Conservation (phyloP, 2,888 invertebrate species). For the Alloscopus bannaensis region DNA sequence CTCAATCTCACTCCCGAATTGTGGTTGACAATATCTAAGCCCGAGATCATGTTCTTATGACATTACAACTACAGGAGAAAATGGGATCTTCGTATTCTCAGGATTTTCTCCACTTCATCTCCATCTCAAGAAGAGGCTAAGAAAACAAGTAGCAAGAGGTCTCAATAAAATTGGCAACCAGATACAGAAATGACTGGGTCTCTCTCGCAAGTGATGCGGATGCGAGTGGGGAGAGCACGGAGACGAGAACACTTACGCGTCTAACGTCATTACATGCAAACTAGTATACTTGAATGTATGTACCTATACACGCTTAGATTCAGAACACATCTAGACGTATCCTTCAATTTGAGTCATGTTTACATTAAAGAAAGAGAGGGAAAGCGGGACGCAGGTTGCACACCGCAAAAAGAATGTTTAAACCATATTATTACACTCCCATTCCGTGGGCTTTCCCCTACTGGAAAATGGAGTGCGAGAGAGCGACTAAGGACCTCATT, state of each 20-base stretch:
- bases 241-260: too few species aligned
- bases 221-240: not conserved
- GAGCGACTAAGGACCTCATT: constrained; percentile 29
- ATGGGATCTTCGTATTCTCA: constrained; percentile 1
- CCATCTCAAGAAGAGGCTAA: not conserved
- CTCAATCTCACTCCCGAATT: constrained; percentile 11
- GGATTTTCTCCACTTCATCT: constrained; percentile 5
- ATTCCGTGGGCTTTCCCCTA: constrained; percentile 8
- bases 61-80: too few species aligned
- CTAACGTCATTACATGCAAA: too few species aligned
- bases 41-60: too few species aligned
- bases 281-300: too few species aligned
- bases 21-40: constrained; percentile 2
- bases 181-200: too few species aligned
- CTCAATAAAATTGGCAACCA: constrained; percentile 22
- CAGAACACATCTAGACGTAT: not conserved
- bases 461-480: constrained; percentile 25
- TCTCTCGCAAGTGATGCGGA: too few species aligned
- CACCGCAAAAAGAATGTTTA: constrained; percentile 17
- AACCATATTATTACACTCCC: constrained; percentile 22
- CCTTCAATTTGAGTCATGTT: not conserved
- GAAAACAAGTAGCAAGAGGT: constrained; percentile 6
- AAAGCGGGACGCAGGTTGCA: constrained; percentile 42
- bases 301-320: too few species aligned
- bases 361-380: not conserved